These are phyloP conservation scores for Pterobdella sp. DNA, from an alignment of 2,888 invertebrate genomes.

Conservation along the genomic window DNA sequence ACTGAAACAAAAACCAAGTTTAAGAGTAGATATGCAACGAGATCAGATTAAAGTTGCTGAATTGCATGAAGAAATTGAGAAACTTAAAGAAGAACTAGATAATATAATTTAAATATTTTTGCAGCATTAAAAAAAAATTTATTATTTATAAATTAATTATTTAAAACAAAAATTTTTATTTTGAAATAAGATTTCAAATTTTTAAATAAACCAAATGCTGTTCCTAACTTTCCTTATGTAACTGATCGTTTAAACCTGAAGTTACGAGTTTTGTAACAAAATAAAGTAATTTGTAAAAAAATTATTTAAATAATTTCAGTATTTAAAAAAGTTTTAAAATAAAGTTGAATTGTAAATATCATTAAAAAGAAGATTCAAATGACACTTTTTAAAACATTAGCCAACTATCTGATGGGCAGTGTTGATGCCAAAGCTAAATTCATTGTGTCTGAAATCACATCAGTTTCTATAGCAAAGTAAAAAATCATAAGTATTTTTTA, in stretches of 20 bases:
- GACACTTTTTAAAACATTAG: neutral
- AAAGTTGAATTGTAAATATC: no score
- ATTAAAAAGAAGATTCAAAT: neutral
- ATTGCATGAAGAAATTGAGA: neutral
- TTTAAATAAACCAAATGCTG: no score
- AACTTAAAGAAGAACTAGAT: neutral
- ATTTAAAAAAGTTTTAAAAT: no score
- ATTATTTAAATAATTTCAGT: no score
- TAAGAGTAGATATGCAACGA: neutral
- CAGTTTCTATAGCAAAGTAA: neutral
- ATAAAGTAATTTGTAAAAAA: no score
- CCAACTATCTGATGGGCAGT: neutral
- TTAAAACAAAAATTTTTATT: neutral
- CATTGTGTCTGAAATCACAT: neutral
- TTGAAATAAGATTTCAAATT: neutral
- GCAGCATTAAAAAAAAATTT: neutral
- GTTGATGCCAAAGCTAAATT: conserved; percentile 10
- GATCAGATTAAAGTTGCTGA: neutral
- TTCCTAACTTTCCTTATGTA: no score
- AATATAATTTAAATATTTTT: neutral
- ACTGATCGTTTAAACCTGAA: no score
- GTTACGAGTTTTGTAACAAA: no score
- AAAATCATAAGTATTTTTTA: neutral
- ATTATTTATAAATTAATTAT: neutral
- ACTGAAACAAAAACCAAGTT: neutral